phyloP scores from a whole-genome alignment of 2,113 vertebrate species.

The Saguinus imperator region DNA sequence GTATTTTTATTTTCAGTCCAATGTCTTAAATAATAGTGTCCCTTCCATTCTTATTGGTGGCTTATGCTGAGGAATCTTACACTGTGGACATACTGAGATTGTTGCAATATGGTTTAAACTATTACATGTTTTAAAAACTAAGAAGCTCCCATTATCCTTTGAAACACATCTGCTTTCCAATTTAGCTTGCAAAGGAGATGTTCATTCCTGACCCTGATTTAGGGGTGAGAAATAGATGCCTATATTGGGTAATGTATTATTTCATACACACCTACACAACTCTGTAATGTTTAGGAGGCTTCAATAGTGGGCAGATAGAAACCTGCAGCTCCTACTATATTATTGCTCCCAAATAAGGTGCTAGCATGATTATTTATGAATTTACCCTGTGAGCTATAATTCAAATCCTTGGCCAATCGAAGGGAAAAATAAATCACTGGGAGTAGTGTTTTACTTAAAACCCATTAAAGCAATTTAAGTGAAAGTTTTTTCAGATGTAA shows the following conservation, averaged over 20 bases:
- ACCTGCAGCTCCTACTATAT: background rate
- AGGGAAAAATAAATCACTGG: constrained; percentile 35
- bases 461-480: constrained; percentile 44
- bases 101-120: background rate
- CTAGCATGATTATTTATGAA: background rate
- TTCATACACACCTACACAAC: fast-evolving
- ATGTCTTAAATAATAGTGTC: background rate
- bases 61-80: background rate
- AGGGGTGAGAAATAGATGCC: background rate
- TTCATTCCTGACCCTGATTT: background rate
- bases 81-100: background rate
- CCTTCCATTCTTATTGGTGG: background rate
- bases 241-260: fast-evolving
- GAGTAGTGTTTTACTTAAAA: constrained; percentile 60
- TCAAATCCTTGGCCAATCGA: constrained; percentile 42
- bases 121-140: background rate
- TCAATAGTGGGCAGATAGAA: background rate
- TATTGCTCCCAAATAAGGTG: background rate
- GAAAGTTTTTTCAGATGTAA: constrained; percentile 40
- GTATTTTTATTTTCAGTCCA: background rate
- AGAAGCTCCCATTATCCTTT: background rate
- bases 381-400: constrained; percentile 18
- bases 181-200: background rate
- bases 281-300: fast-evolving
- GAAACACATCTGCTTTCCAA: background rate